A percentile compares a stretch with the other conserved stretches of the same genome.
Conservation (phyloP, 2,888 invertebrate species). For the Hydriomena furcata region DNA sequence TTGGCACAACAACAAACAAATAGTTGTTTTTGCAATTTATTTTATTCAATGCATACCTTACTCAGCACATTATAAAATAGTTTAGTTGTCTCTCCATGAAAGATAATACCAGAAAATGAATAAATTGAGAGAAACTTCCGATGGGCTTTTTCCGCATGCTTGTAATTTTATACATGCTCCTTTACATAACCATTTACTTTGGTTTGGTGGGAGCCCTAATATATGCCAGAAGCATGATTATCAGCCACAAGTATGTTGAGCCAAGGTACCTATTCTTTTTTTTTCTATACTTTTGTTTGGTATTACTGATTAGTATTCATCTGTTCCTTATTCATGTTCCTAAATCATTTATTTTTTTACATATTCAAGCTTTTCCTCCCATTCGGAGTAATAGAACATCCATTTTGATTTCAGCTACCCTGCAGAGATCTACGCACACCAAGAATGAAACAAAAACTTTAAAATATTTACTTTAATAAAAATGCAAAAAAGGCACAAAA, state of each 20-base stretch:
- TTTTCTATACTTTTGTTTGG: not conserved
- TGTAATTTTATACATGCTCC: constrained; percentile 61
- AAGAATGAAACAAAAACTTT: constrained; percentile 28
- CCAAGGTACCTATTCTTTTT: constrained; percentile 20
- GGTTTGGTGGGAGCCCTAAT: constrained; percentile 62
- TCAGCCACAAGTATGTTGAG: constrained; percentile 52
- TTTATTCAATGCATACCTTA: not conserved
- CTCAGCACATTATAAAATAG: not conserved
- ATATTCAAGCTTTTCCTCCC: too few relatives aligned
- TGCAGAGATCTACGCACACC: constrained; percentile 20
- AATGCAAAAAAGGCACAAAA: constrained; percentile 40
- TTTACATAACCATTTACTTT: constrained; percentile 61
- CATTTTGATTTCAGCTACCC: constrained; percentile 26
- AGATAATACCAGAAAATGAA: constrained; percentile 22
- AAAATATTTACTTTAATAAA: constrained; percentile 26
- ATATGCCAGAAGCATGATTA: constrained; percentile 57
- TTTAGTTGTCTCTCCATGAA: constrained; percentile 14
- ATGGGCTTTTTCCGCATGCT: constrained; percentile 65
- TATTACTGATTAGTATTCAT: too few relatives aligned
- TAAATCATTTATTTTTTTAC: too few relatives aligned
- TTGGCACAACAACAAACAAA: not conserved
- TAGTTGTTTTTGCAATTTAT: not conserved
- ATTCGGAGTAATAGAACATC: too few relatives aligned
- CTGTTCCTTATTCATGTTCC: too few relatives aligned
- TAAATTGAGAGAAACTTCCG: constrained; percentile 32